Evolutionary conservation across 2,113 vertebrate species (phyloP).

Genomic region (Sinocyclocheilus anophthalmus): DNA sequence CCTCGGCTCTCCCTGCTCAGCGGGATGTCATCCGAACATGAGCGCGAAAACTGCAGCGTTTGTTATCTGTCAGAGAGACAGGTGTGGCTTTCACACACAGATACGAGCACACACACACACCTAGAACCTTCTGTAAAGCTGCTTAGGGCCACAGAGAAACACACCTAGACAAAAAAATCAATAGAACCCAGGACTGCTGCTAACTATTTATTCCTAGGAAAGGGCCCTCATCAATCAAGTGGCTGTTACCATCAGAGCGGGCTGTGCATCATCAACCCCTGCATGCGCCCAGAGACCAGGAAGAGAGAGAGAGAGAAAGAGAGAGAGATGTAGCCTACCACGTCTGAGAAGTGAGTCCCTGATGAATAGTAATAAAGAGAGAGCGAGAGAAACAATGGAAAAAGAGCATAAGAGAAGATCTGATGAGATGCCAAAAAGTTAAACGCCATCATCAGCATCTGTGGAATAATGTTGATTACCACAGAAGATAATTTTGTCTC

Average conservation of each 20-base stretch:
- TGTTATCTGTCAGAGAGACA: slow-evolving; percentile 78
- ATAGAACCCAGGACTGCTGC: slow-evolving; percentile 61
- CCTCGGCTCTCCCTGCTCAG: slow-evolving; percentile 41
- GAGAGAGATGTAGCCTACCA: not conserved
- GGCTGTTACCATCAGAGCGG: slow-evolving; percentile 73
- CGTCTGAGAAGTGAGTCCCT: not conserved
- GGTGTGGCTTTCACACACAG: slow-evolving; percentile 62
- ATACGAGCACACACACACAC: not conserved
- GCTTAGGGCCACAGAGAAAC: slow-evolving; percentile 69
- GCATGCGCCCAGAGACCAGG: slow-evolving; percentile 30
- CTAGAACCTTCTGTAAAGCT: slow-evolving; percentile 38
- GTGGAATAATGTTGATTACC: not conserved
- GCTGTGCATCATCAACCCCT: slow-evolving; percentile 47
- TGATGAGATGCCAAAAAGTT: not conserved
- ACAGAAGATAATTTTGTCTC: not conserved
- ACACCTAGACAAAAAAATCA: slow-evolving; percentile 78
- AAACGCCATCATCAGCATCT: not conserved
- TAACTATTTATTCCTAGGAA: slow-evolving; percentile 74
- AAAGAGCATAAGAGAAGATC: not conserved
- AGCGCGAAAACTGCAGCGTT: slow-evolving; percentile 72
- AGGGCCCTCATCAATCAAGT: slow-evolving; percentile 76
- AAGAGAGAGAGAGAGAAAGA: not conserved
- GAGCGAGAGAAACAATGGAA: slow-evolving; percentile 4
- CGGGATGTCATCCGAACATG: slow-evolving; percentile 67
- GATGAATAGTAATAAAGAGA: slow-evolving; percentile 37